Base-by-base conservation (phyloP, 92 coral and sea anemone species). In the Palythoa heliodiscus region DNA sequence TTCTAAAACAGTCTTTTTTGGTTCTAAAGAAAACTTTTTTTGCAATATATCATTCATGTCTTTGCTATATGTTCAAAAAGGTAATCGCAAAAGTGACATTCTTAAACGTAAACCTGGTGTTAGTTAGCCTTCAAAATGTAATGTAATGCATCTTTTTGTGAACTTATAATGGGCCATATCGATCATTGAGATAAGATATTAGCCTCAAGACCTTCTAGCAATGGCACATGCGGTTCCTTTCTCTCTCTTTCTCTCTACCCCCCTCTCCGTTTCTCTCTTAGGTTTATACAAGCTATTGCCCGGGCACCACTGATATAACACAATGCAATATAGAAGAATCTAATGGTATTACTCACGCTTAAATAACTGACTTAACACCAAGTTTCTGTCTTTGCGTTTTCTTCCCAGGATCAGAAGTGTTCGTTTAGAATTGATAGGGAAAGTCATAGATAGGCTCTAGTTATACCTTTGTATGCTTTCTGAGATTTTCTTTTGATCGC, bases 401-500 rank as follows among this genome's bases (percentile, higher is more conserved):
- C 84, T 47, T 80, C 22, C 84, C 73, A 61, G 11, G 7, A 47
- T 39, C 75, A 70, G 58, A 80, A 22, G 23, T 66, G 72, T 66
- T 24, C 38, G 25, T 12, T 64, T 63, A 22, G 50, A 70, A 67
- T 24, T 40, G 35, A 60, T 66, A 24, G 11, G 84, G 48, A 37
- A 25, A 43, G 15, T 64, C 39, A 43, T 66, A 80, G 74, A 47
- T n/a, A 35, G 29, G 55, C 39, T 66, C 63, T 67, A n/a, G n/a
- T 80, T 80, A 66, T 48, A 67, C 60, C 60, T 48, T 23, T 43
- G 13, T 20, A 70, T 67, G 84, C 81, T 66, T 80, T 80, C 84
- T 66, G 72, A 50, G 75, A 47, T 80, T 47, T 80, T 80, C 55
- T 64, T 25, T 66, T 22, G 73, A 23, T 66, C 16, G 74, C 48